Evolutionary conservation across 1,140 invertebrate species (phyloP), one percentile per base, ranked within the genome.

Genomic region (Gonioctena quinquepunctata): DNA sequence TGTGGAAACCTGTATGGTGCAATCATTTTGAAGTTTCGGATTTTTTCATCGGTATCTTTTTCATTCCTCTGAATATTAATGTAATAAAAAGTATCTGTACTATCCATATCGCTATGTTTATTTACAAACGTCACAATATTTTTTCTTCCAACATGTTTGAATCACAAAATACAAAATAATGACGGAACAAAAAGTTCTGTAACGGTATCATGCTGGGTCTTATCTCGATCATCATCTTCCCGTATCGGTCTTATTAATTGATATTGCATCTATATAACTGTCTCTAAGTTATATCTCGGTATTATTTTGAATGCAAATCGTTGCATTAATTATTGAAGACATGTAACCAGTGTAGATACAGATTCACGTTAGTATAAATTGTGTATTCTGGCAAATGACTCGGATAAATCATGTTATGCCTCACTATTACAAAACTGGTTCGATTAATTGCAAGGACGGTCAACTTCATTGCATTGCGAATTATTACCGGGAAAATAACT

Each of bases 251-350:
- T 22, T 57, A 6, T 57, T 57, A 57, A 57, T 57, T 57, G 19
- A 57, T 57, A 25, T 13, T 2, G 54, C 21, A 57, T 27, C 16
- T 16, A 61, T 61, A 13, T 21, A 42, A 28, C 25, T 27, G 57
- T 25, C 13, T 19, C 25, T 13, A 18, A 54, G 52, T 21, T 28
- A 61, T 27, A 27, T 61, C 2, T 61, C 25, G 2, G 27, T 61
- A 19, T 27, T 61, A 27, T 18, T 28, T 61, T 18, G 27, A 26
- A 61, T 61, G 59, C 59, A 61, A 61, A 61, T 61, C 27, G 23
- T n/a, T 13, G 59, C 28, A 61, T 61, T 61, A 61, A 61, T 61
- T 61, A 61, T 28, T 13, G 5, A 61, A 18, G 59, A 33, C 59
- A 18, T 28, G 59, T 19, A 28, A 27, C 25, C 8, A 33, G 25